Conservation (phyloP, 2,888 invertebrate species). For the Sympetrum striolatum region DNA sequence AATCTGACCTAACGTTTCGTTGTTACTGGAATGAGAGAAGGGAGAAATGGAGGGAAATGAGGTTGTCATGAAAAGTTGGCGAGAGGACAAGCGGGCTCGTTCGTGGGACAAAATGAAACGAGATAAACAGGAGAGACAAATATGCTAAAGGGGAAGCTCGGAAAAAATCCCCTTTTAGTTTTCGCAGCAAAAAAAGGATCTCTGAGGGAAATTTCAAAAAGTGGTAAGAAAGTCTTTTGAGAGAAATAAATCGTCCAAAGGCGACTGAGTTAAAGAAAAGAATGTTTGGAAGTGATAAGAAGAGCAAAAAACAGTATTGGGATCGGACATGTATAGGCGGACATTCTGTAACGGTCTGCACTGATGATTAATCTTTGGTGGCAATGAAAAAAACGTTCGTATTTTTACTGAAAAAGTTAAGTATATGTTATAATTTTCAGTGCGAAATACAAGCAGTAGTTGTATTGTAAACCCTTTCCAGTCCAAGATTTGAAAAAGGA, state of each 20-base stretch:
- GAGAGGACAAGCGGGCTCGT: neutral
- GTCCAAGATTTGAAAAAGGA: too few relatives aligned
- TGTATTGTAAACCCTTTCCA: too few relatives aligned
- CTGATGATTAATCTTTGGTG: too few relatives aligned
- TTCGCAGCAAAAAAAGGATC: neutral
- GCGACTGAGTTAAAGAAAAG: neutral
- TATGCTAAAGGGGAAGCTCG: neutral
- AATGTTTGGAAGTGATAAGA: neutral
- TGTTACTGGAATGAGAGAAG: neutral
- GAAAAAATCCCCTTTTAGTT: neutral
- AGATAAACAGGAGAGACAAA: neutral
- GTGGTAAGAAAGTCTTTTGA: neutral
- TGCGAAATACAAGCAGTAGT: too few relatives aligned
- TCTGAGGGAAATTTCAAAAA: neutral
- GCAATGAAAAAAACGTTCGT: too few relatives aligned
- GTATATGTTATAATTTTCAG: too few relatives aligned
- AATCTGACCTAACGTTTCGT: neutral
- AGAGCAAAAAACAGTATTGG: too few relatives aligned
- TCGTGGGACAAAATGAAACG: neutral
- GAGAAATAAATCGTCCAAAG: neutral
- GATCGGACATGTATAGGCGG: too few relatives aligned
- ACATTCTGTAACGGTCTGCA: too few relatives aligned
- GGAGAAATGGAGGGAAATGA: neutral
- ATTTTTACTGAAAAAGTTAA: too few relatives aligned
- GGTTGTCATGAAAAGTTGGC: neutral